Conservation (phyloP, 2,113 vertebrate species). For the Pyxicephalus adspersus region DNA sequence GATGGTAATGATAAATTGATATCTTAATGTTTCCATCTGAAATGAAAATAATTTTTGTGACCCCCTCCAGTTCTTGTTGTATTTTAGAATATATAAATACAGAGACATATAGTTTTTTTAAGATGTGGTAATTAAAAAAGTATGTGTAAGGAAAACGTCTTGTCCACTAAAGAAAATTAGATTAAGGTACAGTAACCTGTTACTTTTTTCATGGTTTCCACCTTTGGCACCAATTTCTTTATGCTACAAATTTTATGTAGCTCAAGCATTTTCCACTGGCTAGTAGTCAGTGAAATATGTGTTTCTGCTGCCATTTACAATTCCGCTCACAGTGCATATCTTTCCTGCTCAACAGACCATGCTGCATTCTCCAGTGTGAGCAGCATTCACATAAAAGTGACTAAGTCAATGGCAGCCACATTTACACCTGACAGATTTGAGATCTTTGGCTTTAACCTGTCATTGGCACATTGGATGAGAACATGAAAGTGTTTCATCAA, state of each 20-base stretch:
- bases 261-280: background rate
- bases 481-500: constrained; percentile 33
- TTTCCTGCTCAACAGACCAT: background rate
- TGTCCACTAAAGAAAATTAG: background rate
- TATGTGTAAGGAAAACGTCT: background rate
- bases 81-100: background rate
- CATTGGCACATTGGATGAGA: constrained; percentile 36
- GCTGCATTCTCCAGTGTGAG: constrained; percentile 15
- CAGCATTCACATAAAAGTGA: background rate
- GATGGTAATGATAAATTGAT: background rate
- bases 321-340: background rate
- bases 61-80: background rate
- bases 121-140: background rate
- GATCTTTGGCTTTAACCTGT: constrained; percentile 13
- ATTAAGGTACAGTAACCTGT: background rate
- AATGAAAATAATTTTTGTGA: background rate
- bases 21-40: background rate
- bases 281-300: constrained; percentile 1
- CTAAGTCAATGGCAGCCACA: background rate
- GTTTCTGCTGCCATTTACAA: background rate
- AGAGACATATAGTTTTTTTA: background rate
- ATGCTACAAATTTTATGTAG: constrained; percentile 6
- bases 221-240: constrained; percentile 4
- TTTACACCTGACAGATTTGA: background rate
- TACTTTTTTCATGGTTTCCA: background rate